Percentiles rank a stretch among this genome's conserved stretches.
phyloP scores from a whole-genome alignment of 2,888 invertebrate species.

The Rugalucina vietnamica region DNA sequence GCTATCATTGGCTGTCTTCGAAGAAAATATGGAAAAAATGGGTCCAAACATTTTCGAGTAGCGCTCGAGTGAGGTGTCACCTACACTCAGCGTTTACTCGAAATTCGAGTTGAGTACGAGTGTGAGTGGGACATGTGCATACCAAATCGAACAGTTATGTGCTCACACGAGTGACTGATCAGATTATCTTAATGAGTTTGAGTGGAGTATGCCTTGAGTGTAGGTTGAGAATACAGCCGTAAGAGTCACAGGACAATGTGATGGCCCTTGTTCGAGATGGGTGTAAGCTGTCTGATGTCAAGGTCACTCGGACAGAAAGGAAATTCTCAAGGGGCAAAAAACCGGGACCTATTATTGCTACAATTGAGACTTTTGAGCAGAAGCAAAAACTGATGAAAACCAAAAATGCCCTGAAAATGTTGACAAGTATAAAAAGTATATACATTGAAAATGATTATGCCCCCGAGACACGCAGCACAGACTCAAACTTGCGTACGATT shows the following conservation, averaged over 20 bases:
- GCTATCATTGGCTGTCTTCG: too few species aligned
- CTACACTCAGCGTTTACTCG: too few species aligned
- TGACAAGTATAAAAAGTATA: not conserved
- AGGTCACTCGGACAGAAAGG: not conserved
- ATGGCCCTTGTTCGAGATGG: not conserved
- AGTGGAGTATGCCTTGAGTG: too few species aligned
- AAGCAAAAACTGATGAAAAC: not conserved
- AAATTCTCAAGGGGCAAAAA: not conserved
- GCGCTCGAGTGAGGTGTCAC: too few species aligned
- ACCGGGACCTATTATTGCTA: not conserved
- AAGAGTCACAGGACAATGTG: not conserved
- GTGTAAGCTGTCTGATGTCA: not conserved
- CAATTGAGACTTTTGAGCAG: not conserved
- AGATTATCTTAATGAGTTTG: too few species aligned
- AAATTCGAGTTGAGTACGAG: too few species aligned
- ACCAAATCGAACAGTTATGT: too few species aligned
- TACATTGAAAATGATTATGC: constrained; percentile 11
- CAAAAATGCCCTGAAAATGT: not conserved
- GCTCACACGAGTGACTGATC: too few species aligned
- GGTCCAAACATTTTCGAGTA: too few species aligned
- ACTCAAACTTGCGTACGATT: constrained; percentile 15
- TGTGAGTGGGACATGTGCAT: too few species aligned
- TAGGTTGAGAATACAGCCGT: too few species aligned
- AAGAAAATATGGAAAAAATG: too few species aligned
- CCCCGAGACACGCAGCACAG: not conserved